Evolutionary conservation across 2,888 invertebrate species (phyloP).

Genomic region (Plagiodera versicolora): DNA sequence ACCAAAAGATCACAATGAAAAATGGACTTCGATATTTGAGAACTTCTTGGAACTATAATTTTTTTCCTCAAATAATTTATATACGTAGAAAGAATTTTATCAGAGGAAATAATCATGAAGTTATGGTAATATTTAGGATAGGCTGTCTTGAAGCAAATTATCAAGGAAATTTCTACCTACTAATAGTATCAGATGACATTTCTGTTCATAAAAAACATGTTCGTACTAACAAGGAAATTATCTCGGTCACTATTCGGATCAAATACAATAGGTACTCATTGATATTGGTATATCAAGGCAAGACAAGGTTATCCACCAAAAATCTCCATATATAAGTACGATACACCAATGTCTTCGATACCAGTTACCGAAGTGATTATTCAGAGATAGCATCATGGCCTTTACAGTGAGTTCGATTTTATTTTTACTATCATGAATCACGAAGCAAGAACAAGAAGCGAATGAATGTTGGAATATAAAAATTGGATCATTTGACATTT

Average conservation of each 20-base stretch:
- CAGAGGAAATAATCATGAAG: too few species aligned
- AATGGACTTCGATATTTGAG: too few species aligned
- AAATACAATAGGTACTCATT: background rate
- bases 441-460: too few species aligned
- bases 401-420: background rate
- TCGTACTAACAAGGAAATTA: background rate
- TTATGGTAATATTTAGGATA: too few species aligned
- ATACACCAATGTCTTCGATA: background rate
- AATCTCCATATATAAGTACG: slow-evolving; percentile 13
- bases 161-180: background rate
- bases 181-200: background rate
- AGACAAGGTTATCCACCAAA: slow-evolving; percentile 14
- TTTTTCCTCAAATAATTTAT: too few species aligned
- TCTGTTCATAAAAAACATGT: background rate
- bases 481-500: too few species aligned
- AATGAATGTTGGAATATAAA: too few species aligned
- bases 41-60: too few species aligned
- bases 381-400: slow-evolving; percentile 4
- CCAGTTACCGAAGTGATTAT: slow-evolving; percentile 10
- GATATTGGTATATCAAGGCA: background rate
- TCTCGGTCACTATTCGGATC: background rate
- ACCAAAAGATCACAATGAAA: too few species aligned
- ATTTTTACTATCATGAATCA: too few species aligned
- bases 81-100: too few species aligned
- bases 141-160: background rate